Evolutionary conservation across 2,888 invertebrate genomes (phyloP), one percentile per base, ranked within the genome.

Genomic region (Drosophila algonquin): DNA sequence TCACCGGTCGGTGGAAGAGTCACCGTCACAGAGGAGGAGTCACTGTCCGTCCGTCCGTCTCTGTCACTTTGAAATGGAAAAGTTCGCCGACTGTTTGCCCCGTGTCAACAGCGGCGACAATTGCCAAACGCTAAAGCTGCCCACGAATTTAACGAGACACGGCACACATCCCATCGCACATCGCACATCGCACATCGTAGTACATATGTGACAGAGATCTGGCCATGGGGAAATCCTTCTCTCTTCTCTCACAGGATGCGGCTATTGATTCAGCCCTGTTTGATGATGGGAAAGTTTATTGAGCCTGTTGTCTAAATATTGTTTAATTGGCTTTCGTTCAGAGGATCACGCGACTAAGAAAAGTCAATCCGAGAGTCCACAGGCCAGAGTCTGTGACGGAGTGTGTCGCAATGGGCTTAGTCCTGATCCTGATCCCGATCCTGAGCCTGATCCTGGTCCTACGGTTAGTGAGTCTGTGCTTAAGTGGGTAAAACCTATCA

Each of bases 41-140:
- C 48, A 18, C 10, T 10, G 35, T 4, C 35, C 12, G 35, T 35
- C 32, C 9, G 16, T 32, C 32, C 7, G 48, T 8, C 48, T 18
- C 48, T 18, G 30, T 56, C 73, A 51, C 89, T 89, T 89, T 89
- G 85, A 87, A 87, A 84, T 88, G 64, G 56, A 73, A 81, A 86
- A 87, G 85, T 87, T 80, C 69, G 80, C 90, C 87, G 89, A 70
- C 81, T 78, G 70, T 85, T 88, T 89, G 81, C 40, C 71, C 56
- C 70, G 54, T 69, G 83, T 79, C 89, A 89, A 84, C 72, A 89
- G 67, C 80, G 76, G 70, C 78, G 76, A 64, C 79, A 76, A 79
- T 79, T 80, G 80, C 77, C 73, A 81, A 69, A 71, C 67, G 82
- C 18, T 73, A 81, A 87, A 87, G 86, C 88, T 81, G 74, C 63